Evolutionary conservation across 2,113 vertebrate genomes (phyloP).

Genomic region (Pluvianellus socialis): DNA sequence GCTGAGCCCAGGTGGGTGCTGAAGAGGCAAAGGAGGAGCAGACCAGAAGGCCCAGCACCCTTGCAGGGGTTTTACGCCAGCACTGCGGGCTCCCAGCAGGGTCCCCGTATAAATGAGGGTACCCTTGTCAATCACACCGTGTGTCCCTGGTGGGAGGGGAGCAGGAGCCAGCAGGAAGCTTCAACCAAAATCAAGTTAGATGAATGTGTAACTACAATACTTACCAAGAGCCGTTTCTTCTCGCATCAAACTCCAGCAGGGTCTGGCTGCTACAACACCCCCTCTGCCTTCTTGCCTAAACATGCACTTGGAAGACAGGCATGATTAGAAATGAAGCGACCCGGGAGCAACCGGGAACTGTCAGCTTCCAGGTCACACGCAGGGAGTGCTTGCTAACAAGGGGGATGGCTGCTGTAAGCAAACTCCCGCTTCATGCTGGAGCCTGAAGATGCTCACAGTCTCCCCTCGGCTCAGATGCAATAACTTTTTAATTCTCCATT

Average conservation of each 20-base stretch:
- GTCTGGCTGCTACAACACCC: background rate
- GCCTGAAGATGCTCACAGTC: background rate
- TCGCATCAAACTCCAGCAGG: background rate
- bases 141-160: background rate
- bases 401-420: fast-evolving
- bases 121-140: background rate
- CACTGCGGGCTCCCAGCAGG: background rate
- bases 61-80: fast-evolving
- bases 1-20: background rate
- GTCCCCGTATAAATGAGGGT: fast-evolving
- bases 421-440: background rate
- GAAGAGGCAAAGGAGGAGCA: background rate
- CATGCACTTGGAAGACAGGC: background rate
- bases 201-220: background rate
- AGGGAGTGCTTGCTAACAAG: background rate
- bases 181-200: background rate
- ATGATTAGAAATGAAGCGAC: background rate
- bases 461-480: background rate
- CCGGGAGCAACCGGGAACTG: fast-evolving
- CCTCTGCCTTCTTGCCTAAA: background rate
- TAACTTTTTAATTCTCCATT: background rate
- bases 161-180: background rate
- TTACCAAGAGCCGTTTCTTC: background rate
- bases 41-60: background rate
- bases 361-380: background rate